Evolutionary conservation across 1,140 invertebrate genomes (phyloP), one percentile per base, ranked within the genome.

Genomic region (Acromyrmex heyeri): DNA sequence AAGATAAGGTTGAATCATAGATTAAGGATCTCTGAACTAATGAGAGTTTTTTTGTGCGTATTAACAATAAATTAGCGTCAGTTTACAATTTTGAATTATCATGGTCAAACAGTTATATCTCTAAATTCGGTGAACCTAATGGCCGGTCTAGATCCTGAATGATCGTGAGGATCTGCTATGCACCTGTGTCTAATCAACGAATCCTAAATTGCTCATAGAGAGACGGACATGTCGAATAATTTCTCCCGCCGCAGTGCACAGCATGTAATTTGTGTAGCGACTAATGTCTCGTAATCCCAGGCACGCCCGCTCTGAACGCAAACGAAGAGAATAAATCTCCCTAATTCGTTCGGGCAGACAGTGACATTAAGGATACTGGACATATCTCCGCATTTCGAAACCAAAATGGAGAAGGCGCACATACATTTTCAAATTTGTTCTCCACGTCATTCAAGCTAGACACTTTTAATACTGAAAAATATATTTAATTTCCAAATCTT

Each of bases 161-260:
- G 69, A 83, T 83, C 69, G 8, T 38, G 16, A 72, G 38, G 18
- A 61, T 73, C 38, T 61, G 38, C 38, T 14, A 14, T 50, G 24
- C 79, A 83, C 55, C 69, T 83, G 79, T 14, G 55, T 48, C 55
- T 83, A 83, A 83, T 83, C 79, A 75, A 83, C 79, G 55, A 83
- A 83, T 83, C 55, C 79, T 83, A 83, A 83, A 83, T 83, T 75
- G 79, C 79, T 83, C 70, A 83, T 83, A 73, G 55, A 83, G 38
- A 55, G 55, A 83, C 79, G 50, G 55, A 38, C n/a, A 50, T 62
- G 69, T 18, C 79, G 79, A 83, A 75, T 83, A 83, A 83, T 83
- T 83, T 75, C 67, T 73, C 79, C 48, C 24, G 48, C 48, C 18
- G 24, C 78, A 67, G 38, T 82, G 53, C 65, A 44, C 65, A 57